These are phyloP conservation scores for Plebejus anna DNA, from an alignment of 2,888 invertebrate species.

Conservation along the genomic window DNA sequence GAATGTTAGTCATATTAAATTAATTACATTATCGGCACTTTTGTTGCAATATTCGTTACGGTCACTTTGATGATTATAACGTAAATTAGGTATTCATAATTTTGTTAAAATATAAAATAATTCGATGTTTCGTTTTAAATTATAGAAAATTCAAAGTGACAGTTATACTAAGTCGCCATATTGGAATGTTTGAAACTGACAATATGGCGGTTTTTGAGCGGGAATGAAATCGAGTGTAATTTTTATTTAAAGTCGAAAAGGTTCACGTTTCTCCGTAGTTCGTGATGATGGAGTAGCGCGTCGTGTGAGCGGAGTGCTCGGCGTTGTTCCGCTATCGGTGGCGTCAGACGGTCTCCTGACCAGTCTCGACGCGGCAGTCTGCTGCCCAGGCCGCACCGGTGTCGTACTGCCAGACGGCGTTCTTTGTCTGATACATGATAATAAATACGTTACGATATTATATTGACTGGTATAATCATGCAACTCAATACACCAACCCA, in stretches of 20 bases:
- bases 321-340: slow-evolving; percentile 81
- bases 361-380: slow-evolving; percentile 82
- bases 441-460: background rate
- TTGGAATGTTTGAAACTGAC: slow-evolving; percentile 31
- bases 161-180: slow-evolving; percentile 38
- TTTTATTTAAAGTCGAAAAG: slow-evolving; percentile 84
- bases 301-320: slow-evolving; percentile 62
- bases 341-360: slow-evolving; percentile 84
- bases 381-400: slow-evolving; percentile 82
- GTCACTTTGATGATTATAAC: slow-evolving; percentile 46
- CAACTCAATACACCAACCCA: slow-evolving; percentile 1
- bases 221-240: slow-evolving; percentile 36
- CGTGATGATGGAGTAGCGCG: slow-evolving; percentile 65
- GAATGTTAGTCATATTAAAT: slow-evolving; percentile 63
- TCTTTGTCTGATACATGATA: slow-evolving; percentile 78
- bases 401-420: slow-evolving; percentile 89
- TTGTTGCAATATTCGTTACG: slow-evolving; percentile 46
- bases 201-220: slow-evolving; percentile 37
- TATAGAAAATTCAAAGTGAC: slow-evolving; percentile 51
- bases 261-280: slow-evolving; percentile 82
- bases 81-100: slow-evolving; percentile 22
- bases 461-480: background rate
- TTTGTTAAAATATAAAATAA: slow-evolving; percentile 32
- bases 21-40: slow-evolving; percentile 54
- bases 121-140: slow-evolving; percentile 39